Evolutionary conservation across 64 coral and sea anemone species (phyloP).

Genomic region (Montipora foliosa): DNA sequence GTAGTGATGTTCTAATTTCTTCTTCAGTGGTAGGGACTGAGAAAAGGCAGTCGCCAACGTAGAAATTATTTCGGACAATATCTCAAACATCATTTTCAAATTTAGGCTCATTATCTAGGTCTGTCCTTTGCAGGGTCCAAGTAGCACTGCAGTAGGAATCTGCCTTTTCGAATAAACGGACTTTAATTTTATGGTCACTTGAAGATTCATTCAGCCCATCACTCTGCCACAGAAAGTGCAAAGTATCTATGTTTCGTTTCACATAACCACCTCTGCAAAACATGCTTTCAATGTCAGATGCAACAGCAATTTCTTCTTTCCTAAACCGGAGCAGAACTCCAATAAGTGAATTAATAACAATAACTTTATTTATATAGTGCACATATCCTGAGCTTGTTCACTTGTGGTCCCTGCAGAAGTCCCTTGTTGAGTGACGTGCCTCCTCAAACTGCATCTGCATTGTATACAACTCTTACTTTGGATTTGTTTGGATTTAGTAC

Average conservation of each 20-base stretch:
- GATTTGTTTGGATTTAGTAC: conserved; percentile 31
- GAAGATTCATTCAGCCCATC: no score
- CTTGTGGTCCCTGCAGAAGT: conserved; percentile 63
- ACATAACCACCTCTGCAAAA: not conserved
- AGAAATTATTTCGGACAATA: conserved; percentile 55
- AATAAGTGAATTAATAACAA: conserved; percentile 21
- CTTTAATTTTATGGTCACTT: no score
- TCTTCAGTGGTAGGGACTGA: conserved; percentile 57
- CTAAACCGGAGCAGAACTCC: conserved; percentile 60
- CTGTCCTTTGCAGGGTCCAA: conserved; percentile 4
- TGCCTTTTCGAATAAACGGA: no score
- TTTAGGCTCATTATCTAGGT: conserved; percentile 29
- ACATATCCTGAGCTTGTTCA: not conserved
- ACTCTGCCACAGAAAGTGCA: conserved; percentile 53
- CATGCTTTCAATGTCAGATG: conserved; percentile 57
- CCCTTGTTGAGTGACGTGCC: conserved; percentile 61
- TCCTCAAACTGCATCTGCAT: conserved; percentile 50
- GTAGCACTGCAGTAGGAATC: not conserved
- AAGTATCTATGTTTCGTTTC: conserved; percentile 44
- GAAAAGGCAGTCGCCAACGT: conserved; percentile 36
- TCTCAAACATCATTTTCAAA: conserved; percentile 25
- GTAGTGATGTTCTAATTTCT: conserved; percentile 9
- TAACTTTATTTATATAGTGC: no score
- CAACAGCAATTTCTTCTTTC: conserved; percentile 66
- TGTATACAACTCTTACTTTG: no score